Conservation (phyloP, 2,888 invertebrate species). For the Elgonia sp. region DNA sequence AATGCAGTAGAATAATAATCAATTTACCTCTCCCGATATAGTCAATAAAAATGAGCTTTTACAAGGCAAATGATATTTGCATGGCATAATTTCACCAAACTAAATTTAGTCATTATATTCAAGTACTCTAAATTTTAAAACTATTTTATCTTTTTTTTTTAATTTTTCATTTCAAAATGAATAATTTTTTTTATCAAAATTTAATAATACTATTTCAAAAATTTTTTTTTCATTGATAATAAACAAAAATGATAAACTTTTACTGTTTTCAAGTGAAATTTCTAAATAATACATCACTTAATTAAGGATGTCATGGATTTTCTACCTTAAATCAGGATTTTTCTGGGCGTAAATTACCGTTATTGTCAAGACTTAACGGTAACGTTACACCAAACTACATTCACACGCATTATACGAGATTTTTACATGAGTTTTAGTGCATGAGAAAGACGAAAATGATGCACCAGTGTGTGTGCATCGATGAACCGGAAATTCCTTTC, state of each 20-base stretch:
- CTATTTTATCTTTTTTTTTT: no score
- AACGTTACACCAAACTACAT: constrained; percentile 32
- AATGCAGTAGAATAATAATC: constrained; percentile 1
- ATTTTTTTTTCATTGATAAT: no score
- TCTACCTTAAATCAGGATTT: constrained; percentile 46
- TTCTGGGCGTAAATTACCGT: constrained; percentile 50
- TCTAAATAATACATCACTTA: no score
- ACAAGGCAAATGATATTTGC: background rate
- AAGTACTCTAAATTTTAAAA: no score
- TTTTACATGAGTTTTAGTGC: background rate
- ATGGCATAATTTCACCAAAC: no score
- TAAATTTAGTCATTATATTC: no score
- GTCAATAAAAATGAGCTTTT: background rate
- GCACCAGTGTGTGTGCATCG: constrained; percentile 7
- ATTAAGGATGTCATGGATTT: no score
- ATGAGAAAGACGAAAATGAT: constrained; percentile 20
- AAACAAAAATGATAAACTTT: constrained; percentile 56
- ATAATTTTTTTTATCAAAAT: no score
- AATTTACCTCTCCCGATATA: background rate
- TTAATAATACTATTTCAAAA: no score
- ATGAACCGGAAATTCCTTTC: constrained; percentile 66
- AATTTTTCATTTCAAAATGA: no score
- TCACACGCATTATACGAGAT: background rate
- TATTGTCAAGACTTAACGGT: constrained; percentile 52
- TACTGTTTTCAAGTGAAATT: no score